phyloP scores from a whole-genome alignment of 2,797 vertebrate species.

The Ficedula albicollis region DNA sequence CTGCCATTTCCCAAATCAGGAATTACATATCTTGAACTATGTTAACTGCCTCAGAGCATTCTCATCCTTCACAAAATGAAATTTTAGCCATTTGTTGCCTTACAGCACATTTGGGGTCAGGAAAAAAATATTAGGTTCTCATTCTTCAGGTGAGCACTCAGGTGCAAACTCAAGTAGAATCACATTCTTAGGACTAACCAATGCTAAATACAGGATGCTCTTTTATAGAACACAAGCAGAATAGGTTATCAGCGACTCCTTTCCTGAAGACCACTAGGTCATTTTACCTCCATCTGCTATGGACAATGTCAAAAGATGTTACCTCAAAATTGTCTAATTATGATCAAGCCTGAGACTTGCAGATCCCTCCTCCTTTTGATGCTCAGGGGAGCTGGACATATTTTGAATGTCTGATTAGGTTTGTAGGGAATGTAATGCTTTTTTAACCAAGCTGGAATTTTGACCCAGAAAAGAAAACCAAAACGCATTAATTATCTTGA shows the following conservation, averaged over 20 bases:
- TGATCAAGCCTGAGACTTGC: neutral
- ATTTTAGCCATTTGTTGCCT: neutral
- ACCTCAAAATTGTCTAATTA: neutral
- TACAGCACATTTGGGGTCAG: neutral
- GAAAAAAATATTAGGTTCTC: neutral
- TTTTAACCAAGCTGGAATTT: neutral
- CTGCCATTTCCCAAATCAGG: neutral
- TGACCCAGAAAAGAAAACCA: neutral
- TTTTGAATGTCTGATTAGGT: neutral
- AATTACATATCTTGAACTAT: neutral
- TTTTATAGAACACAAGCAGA: neutral
- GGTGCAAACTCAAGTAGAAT: neutral
- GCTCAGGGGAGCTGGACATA: neutral
- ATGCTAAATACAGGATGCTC: neutral
- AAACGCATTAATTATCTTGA: neutral
- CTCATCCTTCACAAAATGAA: neutral
- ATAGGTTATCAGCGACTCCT: neutral
- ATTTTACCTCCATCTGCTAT: neutral
- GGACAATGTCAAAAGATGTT: neutral
- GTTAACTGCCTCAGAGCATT: neutral
- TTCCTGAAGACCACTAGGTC: neutral
- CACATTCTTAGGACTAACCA: accelerated
- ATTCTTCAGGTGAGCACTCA: neutral
- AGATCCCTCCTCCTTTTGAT: neutral
- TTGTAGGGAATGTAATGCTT: neutral